Evolutionary conservation across 2,113 vertebrate genomes (phyloP).

Genomic region (Acinonyx jubatus): DNA sequence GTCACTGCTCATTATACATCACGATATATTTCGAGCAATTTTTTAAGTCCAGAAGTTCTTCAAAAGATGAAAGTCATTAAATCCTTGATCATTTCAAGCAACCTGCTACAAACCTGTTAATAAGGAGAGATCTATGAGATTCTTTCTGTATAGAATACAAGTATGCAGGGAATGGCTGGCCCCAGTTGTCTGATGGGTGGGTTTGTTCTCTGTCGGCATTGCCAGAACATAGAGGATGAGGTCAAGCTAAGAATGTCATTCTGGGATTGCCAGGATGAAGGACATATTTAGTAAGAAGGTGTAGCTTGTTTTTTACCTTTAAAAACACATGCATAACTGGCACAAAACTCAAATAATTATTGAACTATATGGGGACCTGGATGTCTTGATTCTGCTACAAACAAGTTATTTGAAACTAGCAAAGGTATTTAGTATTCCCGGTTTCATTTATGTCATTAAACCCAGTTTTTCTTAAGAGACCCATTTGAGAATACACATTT

Average conservation of each 20-base stretch:
- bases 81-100: background rate
- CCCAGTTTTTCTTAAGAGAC: background rate
- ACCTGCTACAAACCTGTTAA: background rate
- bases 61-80: background rate
- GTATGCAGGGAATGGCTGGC: background rate
- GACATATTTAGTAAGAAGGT: background rate
- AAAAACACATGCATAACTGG: background rate
- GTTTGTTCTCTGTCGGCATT: background rate
- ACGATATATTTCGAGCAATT: background rate
- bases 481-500: background rate
- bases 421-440: background rate
- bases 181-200: background rate
- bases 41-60: background rate
- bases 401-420: conserved; percentile 18
- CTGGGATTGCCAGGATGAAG: background rate
- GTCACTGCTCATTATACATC: background rate
- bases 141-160: background rate
- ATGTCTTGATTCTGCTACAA: background rate
- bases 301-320: background rate
- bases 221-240: background rate
- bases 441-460: conserved; percentile 21
- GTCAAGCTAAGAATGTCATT: background rate
- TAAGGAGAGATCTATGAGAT: background rate
- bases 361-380: background rate
- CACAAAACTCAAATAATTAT: background rate